These are phyloP conservation scores for Drosophila burlai DNA, from an alignment of 1,140 invertebrate genomes.

Conservation along the genomic window DNA sequence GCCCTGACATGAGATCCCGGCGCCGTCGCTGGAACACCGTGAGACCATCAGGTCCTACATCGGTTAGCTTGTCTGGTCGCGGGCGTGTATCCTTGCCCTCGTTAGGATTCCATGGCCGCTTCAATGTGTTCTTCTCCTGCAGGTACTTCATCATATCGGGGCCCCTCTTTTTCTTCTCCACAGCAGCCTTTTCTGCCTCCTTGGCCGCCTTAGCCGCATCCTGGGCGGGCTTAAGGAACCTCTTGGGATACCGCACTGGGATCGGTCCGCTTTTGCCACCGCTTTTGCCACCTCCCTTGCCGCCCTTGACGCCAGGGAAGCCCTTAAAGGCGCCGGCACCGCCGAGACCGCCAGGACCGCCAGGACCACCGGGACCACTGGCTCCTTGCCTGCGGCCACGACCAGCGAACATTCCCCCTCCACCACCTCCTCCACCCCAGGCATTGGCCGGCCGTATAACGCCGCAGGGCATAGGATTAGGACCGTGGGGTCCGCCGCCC, in stretches of 20 bases:
- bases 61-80: background rate
- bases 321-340: constrained; percentile 5
- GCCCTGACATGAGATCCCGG: constrained; percentile 2
- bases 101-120: constrained; percentile 33
- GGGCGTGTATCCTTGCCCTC: constrained; percentile 36
- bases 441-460: background rate
- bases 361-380: background rate
- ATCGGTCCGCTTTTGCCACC: constrained; percentile 6
- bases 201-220: constrained; percentile 25
- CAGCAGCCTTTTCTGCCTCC: background rate
- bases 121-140: constrained; percentile 15
- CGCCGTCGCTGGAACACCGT: constrained; percentile 32
- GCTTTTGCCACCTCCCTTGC: background rate
- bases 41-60: constrained; percentile 30
- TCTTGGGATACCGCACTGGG: constrained; percentile 41
- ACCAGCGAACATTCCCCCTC: background rate
- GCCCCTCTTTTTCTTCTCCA: constrained; percentile 17
- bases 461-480: constrained; percentile 37
- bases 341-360: background rate
- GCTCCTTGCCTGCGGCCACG: background rate
- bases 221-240: constrained; percentile 21
- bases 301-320: background rate
- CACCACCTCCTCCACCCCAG: constrained; percentile 23
- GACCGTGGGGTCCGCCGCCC: constrained; percentile 50
- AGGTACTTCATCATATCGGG: constrained; percentile 57